These are phyloP conservation scores for Rhynchophorus ferrugineus DNA, from an alignment of 1,140 invertebrate genomes.

Conservation along the genomic window DNA sequence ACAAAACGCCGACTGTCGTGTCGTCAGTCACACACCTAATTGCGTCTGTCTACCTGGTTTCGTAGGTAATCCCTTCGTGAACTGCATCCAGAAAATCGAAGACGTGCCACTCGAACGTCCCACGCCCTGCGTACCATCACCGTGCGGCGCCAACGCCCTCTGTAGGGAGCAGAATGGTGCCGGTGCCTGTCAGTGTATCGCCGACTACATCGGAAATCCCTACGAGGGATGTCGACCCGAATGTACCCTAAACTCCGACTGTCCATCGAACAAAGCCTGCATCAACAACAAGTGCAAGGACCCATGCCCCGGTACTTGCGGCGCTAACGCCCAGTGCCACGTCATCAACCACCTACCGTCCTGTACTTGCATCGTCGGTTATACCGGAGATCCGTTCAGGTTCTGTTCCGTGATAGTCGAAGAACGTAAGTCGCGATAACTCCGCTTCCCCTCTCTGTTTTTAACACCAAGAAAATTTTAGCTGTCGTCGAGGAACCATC, in stretches of 20 bases:
- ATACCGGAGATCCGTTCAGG: constrained; percentile 55
- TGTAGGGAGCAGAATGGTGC: constrained; percentile 54
- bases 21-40: constrained; percentile 63
- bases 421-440: constrained; percentile 29
- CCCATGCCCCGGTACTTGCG: constrained; percentile 60
- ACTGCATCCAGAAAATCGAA: constrained; percentile 28
- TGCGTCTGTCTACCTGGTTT: constrained; percentile 63
- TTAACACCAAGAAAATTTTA: constrained; percentile 37
- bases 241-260: constrained; percentile 57
- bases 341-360: constrained; percentile 51
- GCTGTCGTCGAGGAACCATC: constrained; percentile 22
- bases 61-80: constrained; percentile 64
- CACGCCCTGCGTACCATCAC: constrained; percentile 53
- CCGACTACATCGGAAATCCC: constrained; percentile 64
- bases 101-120: constrained; percentile 32
- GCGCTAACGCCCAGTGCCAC: constrained; percentile 53
- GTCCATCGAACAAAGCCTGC: constrained; percentile 51
- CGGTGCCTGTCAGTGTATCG: constrained; percentile 60
- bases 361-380: constrained; percentile 50
- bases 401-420: constrained; percentile 43
- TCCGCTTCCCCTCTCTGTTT: constrained; percentile 21
- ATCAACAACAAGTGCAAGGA: constrained; percentile 55
- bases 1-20: constrained; percentile 59
- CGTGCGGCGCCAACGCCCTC: constrained; percentile 61
- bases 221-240: constrained; percentile 61